Base-by-base conservation (phyloP, 2,888 invertebrate species). In the Metalampra italica region DNA sequence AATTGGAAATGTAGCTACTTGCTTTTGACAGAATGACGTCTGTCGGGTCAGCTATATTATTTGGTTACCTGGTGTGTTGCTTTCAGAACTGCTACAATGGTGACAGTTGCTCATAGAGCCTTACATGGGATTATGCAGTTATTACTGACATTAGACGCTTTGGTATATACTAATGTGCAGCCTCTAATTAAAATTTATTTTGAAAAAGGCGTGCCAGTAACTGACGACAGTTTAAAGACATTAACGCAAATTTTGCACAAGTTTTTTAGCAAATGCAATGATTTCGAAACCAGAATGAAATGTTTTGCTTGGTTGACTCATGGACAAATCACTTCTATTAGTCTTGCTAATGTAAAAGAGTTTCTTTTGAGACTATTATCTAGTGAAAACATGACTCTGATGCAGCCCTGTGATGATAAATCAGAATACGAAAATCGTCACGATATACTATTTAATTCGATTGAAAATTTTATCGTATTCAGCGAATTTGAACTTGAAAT, bases 171-270 rank as follows among this genome's bases (percentile, higher is more conserved):
- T 47, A 70, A 74, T 39, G 63, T 78, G 7, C 72, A 79, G 51
- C 69, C 80, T 4, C 56, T 90, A n/a, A 60, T 85, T 14, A 78
- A 82, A 57, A 60, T 84, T 22, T 90, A 88, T 50, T 64, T 71
- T 13, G 88, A 90, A 47, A 82, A 75, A 52, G 82, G 78, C 44
- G 84, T 89, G 78, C 82, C 83, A 3, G 73, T 82, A 4, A 82
- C 77, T 13, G 63, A 67, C 34, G 51, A 64, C 30, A 84, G 79
- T 54, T 57, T 88, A 3, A 59, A 53, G 30, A 89, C 88, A 3
- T 57, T 90, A 14, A 76, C 64, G 46, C 54, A 56, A 36, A 49
- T 85, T 13, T 71, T 81, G 43, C 53, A 74, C 41, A 78, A 74
- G 51, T 84, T 79, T 61, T 88, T 78, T 52, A 80, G 66, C 51